Conservation (phyloP, 2,113 vertebrate species). For the Puma concolor region DNA sequence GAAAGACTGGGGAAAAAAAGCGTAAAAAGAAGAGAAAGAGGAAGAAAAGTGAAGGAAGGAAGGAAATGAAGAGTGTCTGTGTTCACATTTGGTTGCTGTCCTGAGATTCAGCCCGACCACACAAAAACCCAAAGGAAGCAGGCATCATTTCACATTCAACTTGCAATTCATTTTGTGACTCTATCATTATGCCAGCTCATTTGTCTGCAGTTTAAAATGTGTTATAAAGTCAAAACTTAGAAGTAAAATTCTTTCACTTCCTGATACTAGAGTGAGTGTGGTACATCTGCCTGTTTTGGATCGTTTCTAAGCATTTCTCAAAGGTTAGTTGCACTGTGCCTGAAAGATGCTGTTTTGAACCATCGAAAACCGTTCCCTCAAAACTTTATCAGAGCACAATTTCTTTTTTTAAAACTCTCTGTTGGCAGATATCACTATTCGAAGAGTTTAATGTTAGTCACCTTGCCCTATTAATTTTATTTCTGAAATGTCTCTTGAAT, state of each 20-base stretch:
- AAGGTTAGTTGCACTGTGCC: slow-evolving; percentile 75
- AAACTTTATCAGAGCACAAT: slow-evolving; percentile 52
- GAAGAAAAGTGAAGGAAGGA: not conserved
- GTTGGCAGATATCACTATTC: not conserved
- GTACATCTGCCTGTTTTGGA: slow-evolving; percentile 79
- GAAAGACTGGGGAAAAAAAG: not conserved
- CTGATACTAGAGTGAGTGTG: slow-evolving; percentile 69
- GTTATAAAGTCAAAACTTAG: slow-evolving; percentile 79
- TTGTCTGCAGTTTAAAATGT: slow-evolving; percentile 80
- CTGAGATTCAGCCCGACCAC: slow-evolving; percentile 59
- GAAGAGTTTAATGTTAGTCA: not conserved
- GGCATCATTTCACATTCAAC: slow-evolving; percentile 72
- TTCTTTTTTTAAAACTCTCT: slow-evolving; percentile 42
- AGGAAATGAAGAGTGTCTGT: slow-evolving; percentile 28
- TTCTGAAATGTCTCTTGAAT: slow-evolving; percentile 11
- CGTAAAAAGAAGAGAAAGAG: not conserved
- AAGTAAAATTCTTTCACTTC: slow-evolving; percentile 77
- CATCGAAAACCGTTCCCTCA: slow-evolving; percentile 36
- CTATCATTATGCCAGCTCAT: slow-evolving; percentile 73
- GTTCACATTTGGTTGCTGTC: slow-evolving; percentile 49
- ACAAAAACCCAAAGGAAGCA: slow-evolving; percentile 65
- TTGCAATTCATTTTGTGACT: slow-evolving; percentile 56
- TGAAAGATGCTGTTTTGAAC: slow-evolving; percentile 70
- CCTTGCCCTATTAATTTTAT: slow-evolving; percentile 18
- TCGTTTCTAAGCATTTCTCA: slow-evolving; percentile 78